Base-by-base conservation (phyloP, 1,140 invertebrate species). In the Gerris buenoi region DNA sequence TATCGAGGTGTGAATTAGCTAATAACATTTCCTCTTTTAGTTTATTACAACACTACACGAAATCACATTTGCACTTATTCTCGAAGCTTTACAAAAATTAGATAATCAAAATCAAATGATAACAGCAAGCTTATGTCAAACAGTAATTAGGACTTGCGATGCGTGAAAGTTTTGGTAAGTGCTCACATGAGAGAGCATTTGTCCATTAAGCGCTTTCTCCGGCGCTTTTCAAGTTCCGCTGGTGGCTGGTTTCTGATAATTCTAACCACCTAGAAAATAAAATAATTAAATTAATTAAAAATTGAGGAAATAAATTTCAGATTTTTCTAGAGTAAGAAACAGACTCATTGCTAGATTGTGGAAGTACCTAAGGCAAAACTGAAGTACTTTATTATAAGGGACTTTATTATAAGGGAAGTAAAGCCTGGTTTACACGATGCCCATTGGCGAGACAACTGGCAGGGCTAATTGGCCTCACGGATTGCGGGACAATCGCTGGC, bases 191-290 rank as follows among this genome's bases (percentile, higher is more conserved):
- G 15, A 60, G 5, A 15, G 23, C 58, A 60, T 25, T 64, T 33
- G 14, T 29, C 28, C 27, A 23, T 27, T 10, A 33, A 63, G 3
- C 26, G 60, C 18, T 83, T 69, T 27, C 81, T 79, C 5, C 82
- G 78, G 70, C 81, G 82, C 72, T 87, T 88, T 56, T 86, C 85
- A 66, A 81, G 73, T 69, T 86, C 84, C 15, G 82, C 81, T 56
- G 86, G 85, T 56, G 86, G 86, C 71, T 89, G 86, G 71, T 85
- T 87, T 71, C 86, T 81, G 71, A 89, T 88, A 65, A 88, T 88
- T 67, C 87, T 82, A 28, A 89, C 87, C 68, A 88, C 82, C 86
- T 88, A 74, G 10, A 78, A 75, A 70, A 64, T 71, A 65, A 65
- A 71, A 65, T 67, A 64, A 67, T 27, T 64, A 23, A 25, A n/a